Evolutionary conservation across 2,888 invertebrate genomes (phyloP), one percentile per base, ranked within the genome.

Genomic region (Microctonus hyperodae): DNA sequence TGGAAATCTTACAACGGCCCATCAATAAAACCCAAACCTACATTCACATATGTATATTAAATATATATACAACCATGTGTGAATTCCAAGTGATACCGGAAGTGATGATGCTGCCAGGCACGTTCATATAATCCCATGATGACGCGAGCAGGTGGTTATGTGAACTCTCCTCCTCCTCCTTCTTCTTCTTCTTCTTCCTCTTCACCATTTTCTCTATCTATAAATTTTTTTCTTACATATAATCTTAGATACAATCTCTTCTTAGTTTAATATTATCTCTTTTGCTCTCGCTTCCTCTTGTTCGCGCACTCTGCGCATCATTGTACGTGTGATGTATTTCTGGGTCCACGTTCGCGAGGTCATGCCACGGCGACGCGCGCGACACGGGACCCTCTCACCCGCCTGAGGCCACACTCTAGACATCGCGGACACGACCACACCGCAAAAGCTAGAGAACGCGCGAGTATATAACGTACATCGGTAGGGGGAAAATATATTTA

Each of bases 301-400:
- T 7, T 7, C 28, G 7, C 28, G 7, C 35, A 23, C 11, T 23
- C 16, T n/a, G 11, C 33, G n/a, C 20, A 51, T 40, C 10, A 16
- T 22, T 28, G 51, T 44, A 50, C 35, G 50, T 44, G 51, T 31
- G 44, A 31, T 50, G 61, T 50, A 37, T 51, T 48, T 55, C 20
- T 23, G 50, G 40, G 23, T 53, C 23, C 16, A 20, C 10, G 50
- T 50, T 51, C 58, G 58, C 51, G 59, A 67, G 67, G 67, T 67
- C 64, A 64, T 35, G 53, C 31, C 59, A 9, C 44, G 60, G 48
- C 28, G 67, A 67, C 67, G 64, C 64, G 65, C 65, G 67, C 63
- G 64, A 67, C 67, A 68, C 61, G 57, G 31, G 56, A 64, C 64
- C 64, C 67, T 67, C 67, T 64, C 60, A 67, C 63, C 63, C 63